Base-by-base conservation (phyloP, 2,888 invertebrate species). In the Acanthococcus lagerstroemiae region DNA sequence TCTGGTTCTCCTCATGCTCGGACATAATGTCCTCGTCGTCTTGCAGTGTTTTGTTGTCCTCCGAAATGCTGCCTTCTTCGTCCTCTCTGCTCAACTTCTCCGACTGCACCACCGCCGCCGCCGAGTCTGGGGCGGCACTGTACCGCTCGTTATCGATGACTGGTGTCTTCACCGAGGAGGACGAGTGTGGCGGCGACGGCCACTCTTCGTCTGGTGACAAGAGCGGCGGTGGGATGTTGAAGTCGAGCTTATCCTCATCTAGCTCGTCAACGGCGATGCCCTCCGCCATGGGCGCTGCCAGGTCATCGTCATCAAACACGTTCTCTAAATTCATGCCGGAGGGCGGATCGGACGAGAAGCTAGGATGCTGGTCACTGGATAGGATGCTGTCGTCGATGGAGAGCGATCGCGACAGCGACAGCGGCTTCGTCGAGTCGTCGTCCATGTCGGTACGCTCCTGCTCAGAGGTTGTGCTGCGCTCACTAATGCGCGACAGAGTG, bases 381-480 rank as follows among this genome's bases (percentile, higher is more conserved):
- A 86, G 84, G 30, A 88, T 78, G 0, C 89, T 89, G 74, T 90
- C 90, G 71, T 89, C 88, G 69, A 89, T 82, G 74, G 90, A 90
- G 67, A 88, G 87, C 3, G 89, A 89, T 68, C 88, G 83, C 1
- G 89, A 88, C 69, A 88, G 88, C 3, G 87, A 89, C 69, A 88
- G 88, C 3, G 87, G 89, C 76, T 90, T 90, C 27, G 90, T 90
- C 0, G 88, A 87, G 54, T 74, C 74, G 77, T 90, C 90, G 74
- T 90, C 90, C 72, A 90, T 85, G 68, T 88, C 85, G 73, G 90
- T 90, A 2, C 88, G 88, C 68, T 80, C 80, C 75, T 90, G 90
- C 74, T 90, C 90, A 0, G 90, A 90, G 12, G 90, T 89, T 9
- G 91, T 91, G 70, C 90, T 91, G 50, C 90, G 81, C 77, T 92